Evolutionary conservation across 2,888 invertebrate species (phyloP).

Genomic region (Pachliopta kotzebuea): DNA sequence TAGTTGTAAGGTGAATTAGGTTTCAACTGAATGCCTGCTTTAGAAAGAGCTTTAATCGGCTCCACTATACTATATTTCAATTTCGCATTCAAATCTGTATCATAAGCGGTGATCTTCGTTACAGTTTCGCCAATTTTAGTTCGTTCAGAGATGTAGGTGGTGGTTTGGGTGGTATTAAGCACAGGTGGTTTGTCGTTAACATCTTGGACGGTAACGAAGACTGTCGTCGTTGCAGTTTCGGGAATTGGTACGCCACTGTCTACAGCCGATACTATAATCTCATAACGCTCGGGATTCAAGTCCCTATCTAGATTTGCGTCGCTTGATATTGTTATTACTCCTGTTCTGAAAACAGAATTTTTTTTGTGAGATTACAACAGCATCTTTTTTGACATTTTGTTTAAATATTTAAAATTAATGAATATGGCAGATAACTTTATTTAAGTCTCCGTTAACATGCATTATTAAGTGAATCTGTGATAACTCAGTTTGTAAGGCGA

Average conservation of each 20-base stretch:
- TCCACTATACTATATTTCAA: constrained; percentile 85
- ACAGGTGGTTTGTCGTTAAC: constrained; percentile 91
- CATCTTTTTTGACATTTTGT: no score
- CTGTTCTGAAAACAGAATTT: constrained; percentile 70
- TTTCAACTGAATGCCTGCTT: constrained; percentile 86
- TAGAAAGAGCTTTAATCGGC: constrained; percentile 85
- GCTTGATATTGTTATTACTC: constrained; percentile 85
- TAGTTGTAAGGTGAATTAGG: constrained; percentile 82
- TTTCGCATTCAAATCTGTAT: constrained; percentile 85
- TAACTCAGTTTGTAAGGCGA: no score
- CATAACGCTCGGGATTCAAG: constrained; percentile 83
- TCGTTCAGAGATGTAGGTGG: constrained; percentile 86
- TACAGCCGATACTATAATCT: constrained; percentile 87
- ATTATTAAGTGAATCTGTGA: no score
- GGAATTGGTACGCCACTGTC: constrained; percentile 87
- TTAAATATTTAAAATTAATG: no score
- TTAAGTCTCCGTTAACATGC: no score
- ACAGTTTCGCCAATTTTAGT: constrained; percentile 82
- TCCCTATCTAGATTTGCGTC: constrained; percentile 88
- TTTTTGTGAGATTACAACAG: no score
- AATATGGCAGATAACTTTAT: no score
- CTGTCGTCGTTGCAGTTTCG: constrained; percentile 89
- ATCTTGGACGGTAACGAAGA: constrained; percentile 85
- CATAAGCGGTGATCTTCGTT: constrained; percentile 83
- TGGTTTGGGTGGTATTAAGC: constrained; percentile 83